phyloP scores from a whole-genome alignment of 2,888 invertebrate species.

The Leucophenga montana region DNA sequence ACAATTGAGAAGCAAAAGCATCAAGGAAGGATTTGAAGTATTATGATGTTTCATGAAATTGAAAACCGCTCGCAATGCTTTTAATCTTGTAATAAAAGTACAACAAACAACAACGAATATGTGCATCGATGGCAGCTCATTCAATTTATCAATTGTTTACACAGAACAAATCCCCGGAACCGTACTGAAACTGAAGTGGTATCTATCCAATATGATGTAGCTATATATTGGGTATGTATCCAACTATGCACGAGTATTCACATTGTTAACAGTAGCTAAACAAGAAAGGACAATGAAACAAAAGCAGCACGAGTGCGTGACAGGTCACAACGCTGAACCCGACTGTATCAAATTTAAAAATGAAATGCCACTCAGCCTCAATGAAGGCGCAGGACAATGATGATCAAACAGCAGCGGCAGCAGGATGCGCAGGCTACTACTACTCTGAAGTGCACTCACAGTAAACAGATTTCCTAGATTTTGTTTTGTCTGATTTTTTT shows the following conservation, averaged over 20 bases:
- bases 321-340: conserved; percentile 1
- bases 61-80: not conserved
- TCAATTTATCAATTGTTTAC: conserved; percentile 25
- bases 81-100: conserved; percentile 19
- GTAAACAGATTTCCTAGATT: not conserved
- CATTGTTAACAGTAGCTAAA: conserved; percentile 22
- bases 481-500: not conserved
- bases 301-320: conserved; percentile 13
- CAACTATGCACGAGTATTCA: no score
- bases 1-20: not conserved
- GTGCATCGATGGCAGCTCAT: conserved; percentile 4
- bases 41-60: not conserved
- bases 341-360: conserved; percentile 14
- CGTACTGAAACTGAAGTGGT: not conserved
- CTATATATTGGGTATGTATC: no score
- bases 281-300: not conserved
- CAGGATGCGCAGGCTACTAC: no score
- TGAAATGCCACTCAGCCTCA: conserved; percentile 5
- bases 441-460: conserved; percentile 7
- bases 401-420: no score
- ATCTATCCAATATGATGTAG: no score
- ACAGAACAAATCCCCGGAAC: conserved; percentile 8
- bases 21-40: not conserved
- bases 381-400: not conserved
- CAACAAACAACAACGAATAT: conserved; percentile 4